Evolutionary conservation across 2,888 invertebrate genomes (phyloP), one percentile per base, ranked within the genome.

Genomic region (Diaphora mendica): DNA sequence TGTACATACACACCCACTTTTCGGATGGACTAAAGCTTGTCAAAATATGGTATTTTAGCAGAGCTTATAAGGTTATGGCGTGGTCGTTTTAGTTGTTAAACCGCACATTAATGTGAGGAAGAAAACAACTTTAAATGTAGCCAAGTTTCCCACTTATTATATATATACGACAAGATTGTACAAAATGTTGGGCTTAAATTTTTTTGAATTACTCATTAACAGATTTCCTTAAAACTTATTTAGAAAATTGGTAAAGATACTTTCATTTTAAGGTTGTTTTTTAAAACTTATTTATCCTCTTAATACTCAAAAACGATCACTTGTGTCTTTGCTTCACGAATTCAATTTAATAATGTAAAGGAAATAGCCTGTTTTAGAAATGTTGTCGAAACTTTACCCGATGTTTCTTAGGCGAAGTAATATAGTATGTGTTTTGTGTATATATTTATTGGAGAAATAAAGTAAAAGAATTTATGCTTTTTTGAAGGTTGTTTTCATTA

Each of bases 81-180:
- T 13, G 67, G 67, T 23, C 30, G 15, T 66, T 55, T 55, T 48
- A 62, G 13, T 44, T 11, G 26, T 62, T 30, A 11, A 72, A 30
- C 62, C 33, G 20, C 48, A 68, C n/a, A 64, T 51, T 68, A 26
- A 68, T 48, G 48, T 39, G 48, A 39, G 7, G 39, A 64, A 64
- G 26, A 26, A 44, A 62, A 48, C 62, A 68, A 72, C 62, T 67
- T 44, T 11, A 64, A n/a, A 62, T 26, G 44, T 59, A 65, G 39
- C 59, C 26, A 72, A 72, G 42, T 72, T 72, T 64, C 44, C 67
- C 3, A 72, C 62, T 72, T 26, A 64, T 68, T 72, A 48, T 64
- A 26, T 72, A 33, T 44, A 68, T 72, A 39, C 64, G 39, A 39
- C 64, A 72, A 55, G 26, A 48, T 33, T 64, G 48, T 48, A 72